These are phyloP conservation scores for Canis aureus DNA, from an alignment of 2,113 vertebrate species.

Conservation along the genomic window DNA sequence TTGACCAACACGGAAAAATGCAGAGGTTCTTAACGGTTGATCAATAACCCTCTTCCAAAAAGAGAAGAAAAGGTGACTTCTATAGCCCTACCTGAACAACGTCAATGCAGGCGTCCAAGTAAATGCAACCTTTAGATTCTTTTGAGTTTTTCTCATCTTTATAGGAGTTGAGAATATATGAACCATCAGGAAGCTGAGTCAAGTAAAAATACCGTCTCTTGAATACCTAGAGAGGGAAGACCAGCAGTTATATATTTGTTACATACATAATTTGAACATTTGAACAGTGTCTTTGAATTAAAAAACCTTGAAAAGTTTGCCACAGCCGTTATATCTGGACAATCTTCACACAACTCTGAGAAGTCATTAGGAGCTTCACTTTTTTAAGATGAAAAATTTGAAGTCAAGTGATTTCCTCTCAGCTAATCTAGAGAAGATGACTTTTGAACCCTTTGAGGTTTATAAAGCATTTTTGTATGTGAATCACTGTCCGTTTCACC, in stretches of 20 bases:
- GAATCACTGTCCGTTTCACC: not conserved
- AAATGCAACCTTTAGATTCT: constrained; percentile 98
- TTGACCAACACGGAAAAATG: not conserved
- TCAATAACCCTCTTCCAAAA: not conserved
- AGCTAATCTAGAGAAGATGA: not conserved
- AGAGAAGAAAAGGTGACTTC: not conserved
- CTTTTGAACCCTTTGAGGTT: constrained; percentile 24
- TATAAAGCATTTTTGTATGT: constrained; percentile 27
- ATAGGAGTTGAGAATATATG: constrained; percentile 98
- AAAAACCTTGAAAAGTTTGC: constrained; percentile 28
- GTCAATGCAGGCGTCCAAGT: constrained; percentile 97
- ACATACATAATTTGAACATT: not conserved
- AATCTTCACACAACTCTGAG: constrained; percentile 17
- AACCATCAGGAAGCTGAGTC: constrained; percentile 97
- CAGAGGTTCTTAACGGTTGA: not conserved
- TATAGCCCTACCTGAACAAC: constrained; percentile 92
- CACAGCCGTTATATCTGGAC: not conserved
- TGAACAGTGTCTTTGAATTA: not conserved
- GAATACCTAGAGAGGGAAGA: constrained; percentile 91
- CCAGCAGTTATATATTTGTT: constrained; percentile 19
- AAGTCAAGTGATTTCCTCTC: constrained; percentile 44
- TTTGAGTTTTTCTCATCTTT: constrained; percentile 99
- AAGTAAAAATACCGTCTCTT: constrained; percentile 98
- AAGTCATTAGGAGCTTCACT: constrained; percentile 24
- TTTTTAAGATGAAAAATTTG: constrained; percentile 26